These are phyloP conservation scores for Drosophila buzzatii DNA, from an alignment of 2,888 invertebrate species.

Conservation along the genomic window DNA sequence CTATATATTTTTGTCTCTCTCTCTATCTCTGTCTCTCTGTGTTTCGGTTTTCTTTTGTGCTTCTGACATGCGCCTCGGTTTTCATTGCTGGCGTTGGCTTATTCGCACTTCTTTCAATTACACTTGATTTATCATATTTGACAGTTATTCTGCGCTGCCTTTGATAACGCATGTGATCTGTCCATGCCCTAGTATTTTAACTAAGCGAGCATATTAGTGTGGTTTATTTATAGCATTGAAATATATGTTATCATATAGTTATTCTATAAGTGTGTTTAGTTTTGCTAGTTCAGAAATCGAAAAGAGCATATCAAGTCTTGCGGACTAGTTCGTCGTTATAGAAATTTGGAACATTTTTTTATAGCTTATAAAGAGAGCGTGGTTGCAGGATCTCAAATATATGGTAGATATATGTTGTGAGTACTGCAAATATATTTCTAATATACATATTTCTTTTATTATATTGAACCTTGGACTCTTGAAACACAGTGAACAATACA, in stretches of 20 bases:
- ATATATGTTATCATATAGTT: neutral
- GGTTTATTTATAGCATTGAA: neutral
- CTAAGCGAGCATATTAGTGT: constrained; percentile 2
- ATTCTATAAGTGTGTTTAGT: neutral
- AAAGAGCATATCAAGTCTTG: neutral
- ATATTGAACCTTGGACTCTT: no score
- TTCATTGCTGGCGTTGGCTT: constrained; percentile 69
- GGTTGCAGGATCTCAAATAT: no score
- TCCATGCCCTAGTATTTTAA: constrained; percentile 36
- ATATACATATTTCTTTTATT: no score
- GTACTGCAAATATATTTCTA: no score
- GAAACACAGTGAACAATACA: no score
- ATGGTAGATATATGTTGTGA: no score
- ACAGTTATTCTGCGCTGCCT: constrained; percentile 60
- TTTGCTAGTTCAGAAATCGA: neutral
- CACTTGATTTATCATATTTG: constrained; percentile 80
- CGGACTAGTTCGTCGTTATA: no score
- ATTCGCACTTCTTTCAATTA: constrained; percentile 81
- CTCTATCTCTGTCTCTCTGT: neutral
- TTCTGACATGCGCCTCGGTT: constrained; percentile 40
- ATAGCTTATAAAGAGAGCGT: no score
- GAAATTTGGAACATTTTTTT: no score
- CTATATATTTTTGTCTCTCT: neutral
- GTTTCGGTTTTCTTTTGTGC: constrained; percentile 27
- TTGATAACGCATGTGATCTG: constrained; percentile 62